Percentiles rank a stretch among this genome's conserved stretches.
phyloP scores from a whole-genome alignment of 2,797 vertebrate genomes.

The Siniperca scherzeri region DNA sequence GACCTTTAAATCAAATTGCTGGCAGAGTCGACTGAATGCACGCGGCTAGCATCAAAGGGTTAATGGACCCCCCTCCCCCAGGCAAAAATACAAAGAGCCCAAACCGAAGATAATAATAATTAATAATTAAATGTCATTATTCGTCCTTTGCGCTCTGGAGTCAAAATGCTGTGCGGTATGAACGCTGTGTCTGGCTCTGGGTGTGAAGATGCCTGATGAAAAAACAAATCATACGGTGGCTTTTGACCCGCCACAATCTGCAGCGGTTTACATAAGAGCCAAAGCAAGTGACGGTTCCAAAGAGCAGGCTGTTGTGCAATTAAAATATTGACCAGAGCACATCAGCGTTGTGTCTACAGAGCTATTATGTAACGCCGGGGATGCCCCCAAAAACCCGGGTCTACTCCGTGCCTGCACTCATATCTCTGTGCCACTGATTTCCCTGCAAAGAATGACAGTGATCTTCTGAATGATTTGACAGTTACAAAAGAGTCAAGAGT shows the following conservation, averaged over 20 bases:
- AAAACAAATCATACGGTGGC: constrained; percentile 45
- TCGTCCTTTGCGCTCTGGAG: constrained; percentile 24
- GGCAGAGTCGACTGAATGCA: constrained; percentile 83
- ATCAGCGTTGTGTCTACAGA: constrained; percentile 38
- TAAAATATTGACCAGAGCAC: constrained; percentile 57
- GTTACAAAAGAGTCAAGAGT: background rate
- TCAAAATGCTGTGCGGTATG: constrained; percentile 3
- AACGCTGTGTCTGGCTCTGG: background rate
- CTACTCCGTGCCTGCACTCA: background rate
- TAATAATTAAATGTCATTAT: constrained; percentile 61
- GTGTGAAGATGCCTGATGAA: constrained; percentile 6
- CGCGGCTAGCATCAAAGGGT: constrained; percentile 81
- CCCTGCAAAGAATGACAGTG: background rate
- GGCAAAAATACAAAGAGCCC: constrained; percentile 41
- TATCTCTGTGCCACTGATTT: too few relatives aligned
- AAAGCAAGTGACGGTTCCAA: constrained; percentile 46
- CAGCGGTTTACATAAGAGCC: constrained; percentile 54
- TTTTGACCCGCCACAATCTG: constrained; percentile 62
- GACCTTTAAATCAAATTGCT: constrained; percentile 90
- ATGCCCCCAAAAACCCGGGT: constrained; percentile 15
- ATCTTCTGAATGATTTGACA: background rate
- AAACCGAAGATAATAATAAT: constrained; percentile 61
- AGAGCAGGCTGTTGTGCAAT: constrained; percentile 67
- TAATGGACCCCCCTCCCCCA: constrained; percentile 68
- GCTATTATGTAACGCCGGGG: constrained; percentile 62